Evolutionary conservation across 2,113 vertebrate species (phyloP).

Genomic region (Mus pahari): DNA sequence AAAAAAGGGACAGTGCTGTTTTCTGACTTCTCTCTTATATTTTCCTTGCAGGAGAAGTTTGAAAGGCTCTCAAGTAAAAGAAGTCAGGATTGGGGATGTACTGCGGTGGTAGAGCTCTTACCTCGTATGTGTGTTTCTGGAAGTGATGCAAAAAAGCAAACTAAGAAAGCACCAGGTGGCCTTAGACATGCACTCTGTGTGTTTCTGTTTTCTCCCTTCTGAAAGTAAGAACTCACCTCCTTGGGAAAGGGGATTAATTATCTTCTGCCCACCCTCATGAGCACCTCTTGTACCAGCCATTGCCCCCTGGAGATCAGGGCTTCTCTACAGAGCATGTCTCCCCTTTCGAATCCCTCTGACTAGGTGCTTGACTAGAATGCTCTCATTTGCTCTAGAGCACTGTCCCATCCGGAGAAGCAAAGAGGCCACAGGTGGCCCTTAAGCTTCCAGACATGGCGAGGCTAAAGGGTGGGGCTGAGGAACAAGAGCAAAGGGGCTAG

Average conservation of each 20-base stretch:
- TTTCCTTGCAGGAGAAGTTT: neutral
- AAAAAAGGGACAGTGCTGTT: neutral
- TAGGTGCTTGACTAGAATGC: neutral
- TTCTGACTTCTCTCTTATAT: neutral
- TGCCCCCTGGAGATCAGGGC: neutral
- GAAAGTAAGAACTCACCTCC: neutral
- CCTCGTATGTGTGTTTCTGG: neutral
- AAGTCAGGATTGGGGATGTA: neutral
- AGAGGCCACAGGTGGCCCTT: neutral
- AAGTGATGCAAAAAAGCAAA: neutral
- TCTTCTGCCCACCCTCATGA: neutral
- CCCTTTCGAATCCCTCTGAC: neutral
- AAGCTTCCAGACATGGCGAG: neutral
- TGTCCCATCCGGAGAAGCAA: neutral
- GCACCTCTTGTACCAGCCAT: neutral
- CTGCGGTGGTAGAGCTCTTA: neutral
- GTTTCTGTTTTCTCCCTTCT: neutral
- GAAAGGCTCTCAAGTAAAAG: neutral
- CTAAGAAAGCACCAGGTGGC: neutral
- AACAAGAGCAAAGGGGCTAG: neutral
- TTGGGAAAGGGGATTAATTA: neutral
- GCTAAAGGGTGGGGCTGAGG: neutral
- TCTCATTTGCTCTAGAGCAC: neutral
- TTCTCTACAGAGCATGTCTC: neutral
- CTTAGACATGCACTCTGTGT: neutral